A percentile compares a stretch with the other conserved stretches of the same genome.
Evolutionary conservation across 2,797 vertebrate genomes (phyloP).

Genomic region (Darevskia mixta): DNA sequence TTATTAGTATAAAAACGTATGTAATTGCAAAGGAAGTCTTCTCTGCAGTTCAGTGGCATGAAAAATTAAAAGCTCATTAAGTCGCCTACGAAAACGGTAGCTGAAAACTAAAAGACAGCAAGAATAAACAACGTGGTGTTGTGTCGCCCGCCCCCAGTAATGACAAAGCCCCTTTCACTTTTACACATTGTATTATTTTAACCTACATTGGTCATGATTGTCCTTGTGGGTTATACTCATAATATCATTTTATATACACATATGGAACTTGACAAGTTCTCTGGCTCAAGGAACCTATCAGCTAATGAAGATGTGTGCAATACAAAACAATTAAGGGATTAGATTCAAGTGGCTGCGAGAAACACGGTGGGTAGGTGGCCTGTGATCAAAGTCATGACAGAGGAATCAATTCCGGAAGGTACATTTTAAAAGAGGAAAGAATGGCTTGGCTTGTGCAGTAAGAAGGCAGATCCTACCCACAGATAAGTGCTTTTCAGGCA

Average conservation of each 20-base stretch:
- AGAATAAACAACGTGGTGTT: slow-evolving; percentile 31
- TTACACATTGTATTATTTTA: slow-evolving; percentile 28
- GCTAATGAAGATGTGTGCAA: slow-evolving; percentile 43
- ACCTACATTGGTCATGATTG: slow-evolving; percentile 23
- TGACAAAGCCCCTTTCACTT: neutral
- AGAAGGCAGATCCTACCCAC: neutral
- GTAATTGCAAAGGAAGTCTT: neutral
- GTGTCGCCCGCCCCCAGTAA: neutral
- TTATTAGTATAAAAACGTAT: slow-evolving; percentile 3
- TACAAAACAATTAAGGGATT: slow-evolving; percentile 52
- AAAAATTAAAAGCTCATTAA: slow-evolving; percentile 30
- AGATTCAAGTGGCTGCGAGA: neutral
- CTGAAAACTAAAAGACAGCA: slow-evolving; percentile 17
- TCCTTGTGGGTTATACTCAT: neutral
- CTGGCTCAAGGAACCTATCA: slow-evolving; percentile 25
- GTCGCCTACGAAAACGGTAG: neutral
- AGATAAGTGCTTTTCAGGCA: neutral
- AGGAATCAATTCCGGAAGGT: slow-evolving; percentile 40
- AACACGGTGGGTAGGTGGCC: slow-evolving; percentile 44
- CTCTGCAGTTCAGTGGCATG: neutral
- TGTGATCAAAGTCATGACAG: slow-evolving; percentile 45
- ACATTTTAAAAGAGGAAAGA: slow-evolving; percentile 31
- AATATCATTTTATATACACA: neutral
- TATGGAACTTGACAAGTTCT: slow-evolving; percentile 28
- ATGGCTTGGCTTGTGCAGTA: slow-evolving; percentile 13